Base-by-base conservation (phyloP, 2,888 invertebrate genomes). In the Malacosoma neustria region DNA sequence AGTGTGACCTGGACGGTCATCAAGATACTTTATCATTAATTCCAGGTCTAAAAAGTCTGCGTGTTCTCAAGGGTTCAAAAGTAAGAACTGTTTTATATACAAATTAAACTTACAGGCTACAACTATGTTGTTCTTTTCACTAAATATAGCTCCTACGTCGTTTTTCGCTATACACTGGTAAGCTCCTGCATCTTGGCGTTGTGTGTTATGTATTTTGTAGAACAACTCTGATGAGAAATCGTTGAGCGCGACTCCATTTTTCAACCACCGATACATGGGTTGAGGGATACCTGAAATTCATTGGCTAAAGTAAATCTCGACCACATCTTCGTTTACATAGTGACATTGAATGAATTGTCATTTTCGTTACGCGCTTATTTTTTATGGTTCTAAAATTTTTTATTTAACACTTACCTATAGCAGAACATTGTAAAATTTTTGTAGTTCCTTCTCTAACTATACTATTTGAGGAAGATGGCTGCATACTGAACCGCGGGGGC, bases 111-210 rank as follows among this genome's bases (percentile, higher is more conserved):
- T 89, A 97, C 97, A 97, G 42, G 97, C 97, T 54, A 98, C 96
- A 48, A 93, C 89, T 51, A 98, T 92, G 64, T 92, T 90, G 67
- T 94, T 94, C 77, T 94, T 94, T 74, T 96, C 94, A 74, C 97
- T 97, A 75, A 96, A 92, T 72, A 97, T 93, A 46, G 97, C 93
- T 39, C 98, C 98, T 38, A 94, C 94, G 54, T 93, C 92, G 77
- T 98, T 98, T 61, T 91, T 90, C 13, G 97, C 97, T 49, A 96
- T 91, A 82, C 97, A 97, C 72, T 96, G 93, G 85, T 98, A 98
- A 42, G 92, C 91, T 35, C 98, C 98, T 38, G 94, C 94, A 80
- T 97, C 95, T 58, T 91, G 90, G 42, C 92, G 88, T 54, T 90
- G 89, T 36, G 96, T 93, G 62, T 92, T 92, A 59, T 91, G 89